Percentiles rank a stretch among this genome's conserved stretches.
Conservation (phyloP, 2,797 vertebrate species). For the Sciaenops ocellatus region DNA sequence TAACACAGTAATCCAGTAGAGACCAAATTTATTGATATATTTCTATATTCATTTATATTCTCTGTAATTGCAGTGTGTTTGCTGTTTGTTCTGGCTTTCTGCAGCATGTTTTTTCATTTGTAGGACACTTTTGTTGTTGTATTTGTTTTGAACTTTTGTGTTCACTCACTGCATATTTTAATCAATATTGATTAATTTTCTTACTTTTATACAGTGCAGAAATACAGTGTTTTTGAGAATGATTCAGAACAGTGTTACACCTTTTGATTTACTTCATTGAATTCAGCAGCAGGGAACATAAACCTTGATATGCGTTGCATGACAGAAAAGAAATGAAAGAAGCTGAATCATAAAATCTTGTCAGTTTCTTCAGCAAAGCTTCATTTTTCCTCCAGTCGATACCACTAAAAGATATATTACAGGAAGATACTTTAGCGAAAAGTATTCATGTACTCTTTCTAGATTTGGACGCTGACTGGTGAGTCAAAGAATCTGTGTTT, state of each 20-base stretch:
- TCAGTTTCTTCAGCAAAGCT: neutral
- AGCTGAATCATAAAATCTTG: neutral
- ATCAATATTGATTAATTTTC: neutral
- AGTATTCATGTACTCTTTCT: constrained; percentile 31
- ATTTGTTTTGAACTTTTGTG: too few species aligned
- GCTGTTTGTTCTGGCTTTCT: too few species aligned
- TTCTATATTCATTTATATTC: too few species aligned
- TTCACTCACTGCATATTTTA: neutral
- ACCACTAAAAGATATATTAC: constrained; percentile 9
- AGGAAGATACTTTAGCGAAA: constrained; percentile 9
- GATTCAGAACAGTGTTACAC: neutral
- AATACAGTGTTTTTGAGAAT: neutral
- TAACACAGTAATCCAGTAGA: too few species aligned
- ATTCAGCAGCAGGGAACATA: constrained; percentile 12
- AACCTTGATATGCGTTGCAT: constrained; percentile 7
- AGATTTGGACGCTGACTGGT: constrained; percentile 19
- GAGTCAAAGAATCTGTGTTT: neutral
- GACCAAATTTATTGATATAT: too few species aligned
- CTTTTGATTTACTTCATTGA: neutral
- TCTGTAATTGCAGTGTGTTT: too few species aligned
- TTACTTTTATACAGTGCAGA: neutral
- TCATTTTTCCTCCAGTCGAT: constrained; percentile 4
- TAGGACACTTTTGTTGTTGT: too few species aligned
- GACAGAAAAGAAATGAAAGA: neutral
- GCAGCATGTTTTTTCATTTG: too few species aligned